Base-by-base conservation (phyloP, 30 jellyfish, hydroid and myxozoan species). In the Nemopilema nomurai region DNA sequence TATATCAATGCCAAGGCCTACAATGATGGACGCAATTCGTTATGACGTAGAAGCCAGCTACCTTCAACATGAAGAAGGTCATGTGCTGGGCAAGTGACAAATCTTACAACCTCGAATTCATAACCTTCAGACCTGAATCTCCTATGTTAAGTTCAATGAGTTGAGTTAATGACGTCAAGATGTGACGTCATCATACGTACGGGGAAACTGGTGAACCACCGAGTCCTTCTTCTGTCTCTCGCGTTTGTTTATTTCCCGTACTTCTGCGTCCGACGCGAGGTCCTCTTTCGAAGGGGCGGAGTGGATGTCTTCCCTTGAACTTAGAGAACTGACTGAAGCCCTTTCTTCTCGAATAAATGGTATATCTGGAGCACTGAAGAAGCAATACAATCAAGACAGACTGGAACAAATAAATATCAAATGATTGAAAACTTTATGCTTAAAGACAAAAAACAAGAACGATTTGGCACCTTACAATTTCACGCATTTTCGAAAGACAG, bases 1-100 rank as follows among this genome's bases (percentile, higher is more conserved):
- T 20, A 92, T 88, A 32, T 92, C 96, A 20, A 92, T 92, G 19
- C 97, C 98, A 64, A 84, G 87, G 23, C 80, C 87, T 74, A 28
- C 50, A 53, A 26, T 69, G 6, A 21, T 6, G 22, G 67, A 28
- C 52, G 22, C 27, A 31, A 69, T n/a, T n/a, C n/a, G n/a, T n/a
- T n/a, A n/a, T n/a, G n/a, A n/a, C n/a, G n/a, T n/a, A n/a, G n/a
- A n/a, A n/a, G n/a, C n/a, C n/a, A n/a, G n/a, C n/a, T n/a, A n/a
- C n/a, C n/a, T n/a, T n/a, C n/a, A n/a, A n/a, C n/a, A n/a, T n/a
- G n/a, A n/a, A n/a, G n/a, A n/a, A n/a, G n/a, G n/a, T n/a, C n/a
- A n/a, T n/a, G n/a, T n/a, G n/a, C n/a, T n/a, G n/a, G n/a, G n/a
- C n/a, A n/a, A n/a, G n/a, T n/a, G n/a, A n/a, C n/a, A n/a, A n/a